phyloP scores from a whole-genome alignment of 2,888 invertebrate genomes.

The Pyrrhia umbra region DNA sequence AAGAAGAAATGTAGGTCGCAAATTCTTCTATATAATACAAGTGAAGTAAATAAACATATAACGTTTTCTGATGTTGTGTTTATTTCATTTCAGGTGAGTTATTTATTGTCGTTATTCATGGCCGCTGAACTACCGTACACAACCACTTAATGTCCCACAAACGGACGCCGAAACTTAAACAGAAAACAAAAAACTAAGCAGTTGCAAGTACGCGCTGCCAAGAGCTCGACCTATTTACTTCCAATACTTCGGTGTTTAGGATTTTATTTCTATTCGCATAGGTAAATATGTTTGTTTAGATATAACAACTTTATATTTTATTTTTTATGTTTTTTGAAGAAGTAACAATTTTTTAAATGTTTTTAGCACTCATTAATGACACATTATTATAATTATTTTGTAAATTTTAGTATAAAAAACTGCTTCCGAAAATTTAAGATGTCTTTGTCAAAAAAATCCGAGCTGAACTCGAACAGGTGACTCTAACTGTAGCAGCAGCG shows the following conservation, averaged over 20 bases:
- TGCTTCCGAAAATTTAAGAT: too few species aligned
- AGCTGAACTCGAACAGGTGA: too few species aligned
- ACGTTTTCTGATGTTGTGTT: neutral
- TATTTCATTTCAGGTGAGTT: constrained; percentile 8
- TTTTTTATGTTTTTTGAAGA: too few species aligned
- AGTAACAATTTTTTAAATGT: too few species aligned
- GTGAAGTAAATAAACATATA: neutral
- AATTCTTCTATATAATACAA: neutral
- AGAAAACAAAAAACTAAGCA: constrained; percentile 1
- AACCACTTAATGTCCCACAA: constrained; percentile 27
- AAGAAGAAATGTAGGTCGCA: neutral
- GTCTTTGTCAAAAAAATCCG: too few species aligned
- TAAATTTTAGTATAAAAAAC: too few species aligned
- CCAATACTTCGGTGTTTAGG: constrained; percentile 17
- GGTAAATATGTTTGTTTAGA: too few species aligned
- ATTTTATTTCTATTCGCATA: constrained; percentile 8
- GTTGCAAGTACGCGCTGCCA: constrained; percentile 22
- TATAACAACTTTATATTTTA: too few species aligned
- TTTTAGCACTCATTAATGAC: too few species aligned
- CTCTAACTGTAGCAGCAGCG: too few species aligned
- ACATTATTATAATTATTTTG: too few species aligned
- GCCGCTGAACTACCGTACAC: constrained; percentile 10
- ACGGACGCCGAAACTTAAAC: neutral
- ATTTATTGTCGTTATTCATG: constrained; percentile 22
- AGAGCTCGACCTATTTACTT: constrained; percentile 28